Conservation (phyloP, 92 coral and sea anemone species). For the Epizoanthus fatuus region DNA sequence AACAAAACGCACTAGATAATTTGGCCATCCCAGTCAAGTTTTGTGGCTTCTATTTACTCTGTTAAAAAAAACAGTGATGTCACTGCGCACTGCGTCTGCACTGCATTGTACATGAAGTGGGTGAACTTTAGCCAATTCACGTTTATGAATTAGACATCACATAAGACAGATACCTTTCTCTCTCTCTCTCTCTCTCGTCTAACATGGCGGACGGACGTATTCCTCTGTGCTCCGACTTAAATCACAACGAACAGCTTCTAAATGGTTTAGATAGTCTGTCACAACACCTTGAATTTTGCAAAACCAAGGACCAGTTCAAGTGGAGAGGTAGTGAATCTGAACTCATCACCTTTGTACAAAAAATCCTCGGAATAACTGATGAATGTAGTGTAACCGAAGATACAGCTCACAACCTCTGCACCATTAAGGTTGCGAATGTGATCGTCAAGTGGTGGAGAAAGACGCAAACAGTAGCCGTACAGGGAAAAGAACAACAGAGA, state of each 20-base stretch:
- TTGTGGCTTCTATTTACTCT: too few relatives aligned
- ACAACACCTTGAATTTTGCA: background rate
- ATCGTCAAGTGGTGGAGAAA: background rate
- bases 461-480: background rate
- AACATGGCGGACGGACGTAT: background rate
- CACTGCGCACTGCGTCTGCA: too few relatives aligned
- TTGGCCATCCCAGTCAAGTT: too few relatives aligned
- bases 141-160: too few relatives aligned
- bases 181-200: background rate
- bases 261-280: background rate
- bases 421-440: background rate
- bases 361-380: background rate
- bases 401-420: background rate
- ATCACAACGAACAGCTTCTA: background rate
- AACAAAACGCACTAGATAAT: too few relatives aligned
- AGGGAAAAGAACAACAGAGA: background rate
- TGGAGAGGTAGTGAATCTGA: background rate
- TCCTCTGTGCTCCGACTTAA: background rate
- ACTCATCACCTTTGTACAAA: background rate
- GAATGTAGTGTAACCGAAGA: constrained; percentile 5
- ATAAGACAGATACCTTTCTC: too few relatives aligned
- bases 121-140: too few relatives aligned
- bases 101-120: too few relatives aligned
- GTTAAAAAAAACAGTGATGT: too few relatives aligned
- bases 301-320: background rate